Conservation (phyloP, 2,888 invertebrate genomes). For the Listrodromus nycthemerus region DNA sequence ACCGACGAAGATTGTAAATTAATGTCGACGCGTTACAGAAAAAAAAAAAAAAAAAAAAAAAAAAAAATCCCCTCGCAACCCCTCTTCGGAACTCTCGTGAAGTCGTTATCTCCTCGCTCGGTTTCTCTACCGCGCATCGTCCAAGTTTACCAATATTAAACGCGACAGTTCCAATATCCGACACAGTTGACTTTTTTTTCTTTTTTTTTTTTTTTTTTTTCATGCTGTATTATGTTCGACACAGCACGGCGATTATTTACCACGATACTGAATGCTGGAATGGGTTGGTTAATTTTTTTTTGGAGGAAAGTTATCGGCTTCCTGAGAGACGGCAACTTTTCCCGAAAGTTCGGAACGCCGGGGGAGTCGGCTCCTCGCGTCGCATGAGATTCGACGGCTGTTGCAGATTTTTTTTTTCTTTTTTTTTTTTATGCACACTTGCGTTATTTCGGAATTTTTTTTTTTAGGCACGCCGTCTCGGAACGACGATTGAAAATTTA, state of each 20-base stretch:
- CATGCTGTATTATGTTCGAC: conserved; percentile 40
- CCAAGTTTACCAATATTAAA: conserved; percentile 78
- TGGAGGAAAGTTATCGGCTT: conserved; percentile 66
- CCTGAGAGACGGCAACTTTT: conserved; percentile 48
- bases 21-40: conserved; percentile 72
- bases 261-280: not conserved
- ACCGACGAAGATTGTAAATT: conserved; percentile 76
- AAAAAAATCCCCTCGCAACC: not conserved
- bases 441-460: not conserved
- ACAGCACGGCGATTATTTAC: conserved; percentile 19
- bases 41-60: no score
- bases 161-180: conserved; percentile 70
- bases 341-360: conserved; percentile 47
- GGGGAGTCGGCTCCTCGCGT: conserved; percentile 27
- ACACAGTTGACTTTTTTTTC: conserved; percentile 41
- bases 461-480: no score
- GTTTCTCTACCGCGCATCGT: conserved; percentile 19
- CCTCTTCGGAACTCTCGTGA: conserved; percentile 41
- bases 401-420: not conserved
- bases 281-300: conserved; percentile 22
- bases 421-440: no score
- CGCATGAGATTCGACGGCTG: conserved; percentile 46
- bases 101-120: conserved; percentile 65
- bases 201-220: conserved; percentile 43
- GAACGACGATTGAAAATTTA: conserved; percentile 39